Base-by-base conservation (phyloP, 2,888 invertebrate species). In the Stenotaenia linearis region DNA sequence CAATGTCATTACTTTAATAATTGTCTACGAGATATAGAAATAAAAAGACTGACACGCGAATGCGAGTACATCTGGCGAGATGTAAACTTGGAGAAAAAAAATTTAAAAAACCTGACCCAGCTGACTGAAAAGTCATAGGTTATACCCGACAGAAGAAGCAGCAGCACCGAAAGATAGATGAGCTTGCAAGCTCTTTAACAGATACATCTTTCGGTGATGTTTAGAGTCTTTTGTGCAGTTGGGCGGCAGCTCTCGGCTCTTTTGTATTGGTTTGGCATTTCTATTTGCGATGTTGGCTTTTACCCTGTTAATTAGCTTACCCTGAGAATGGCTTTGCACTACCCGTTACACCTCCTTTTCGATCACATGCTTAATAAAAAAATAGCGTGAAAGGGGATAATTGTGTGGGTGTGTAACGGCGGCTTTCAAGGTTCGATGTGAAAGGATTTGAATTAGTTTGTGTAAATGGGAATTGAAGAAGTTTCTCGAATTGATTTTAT, bases 51-150 rank as follows among this genome's bases (percentile, higher is more conserved):
- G 23, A 69, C 69, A 28, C 25, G 21, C 0, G 56, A 69, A n/a
- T n/a, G n/a, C 69, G 25, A 25, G 28, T 69, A n/a, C 15, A 12
- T 25, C 10, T 69, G 25, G 21, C 25, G 15, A 10, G 10, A 28
- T 69, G 28, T 9, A 69, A 69, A 69, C 10, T 10, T 25, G 12
- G 61, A 61, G 25, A 69, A 45, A 18, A 45, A 69, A 69, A 69
- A n/a, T n/a, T n/a, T n/a, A n/a, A n/a, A n/a, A n/a, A 25, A 69
- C 69, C 69, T 69, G 69, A 69, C 69, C 69, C 69, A 69, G 69
- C 69, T 69, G 69, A 12, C 69, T 69, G 69, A 25, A 69, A 69
- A 69, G 69, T 69, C 69, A 69, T 69, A 69, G 69, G 69, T 69
- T 69, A 28, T 9, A 69, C 25, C 69, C 25, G 69, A 69, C 69